A percentile compares a stretch with the other conserved stretches of the same genome.
These are phyloP conservation scores for Spea multiplicata DNA, from an alignment of 2,113 vertebrate genomes.

Conservation along the genomic window DNA sequence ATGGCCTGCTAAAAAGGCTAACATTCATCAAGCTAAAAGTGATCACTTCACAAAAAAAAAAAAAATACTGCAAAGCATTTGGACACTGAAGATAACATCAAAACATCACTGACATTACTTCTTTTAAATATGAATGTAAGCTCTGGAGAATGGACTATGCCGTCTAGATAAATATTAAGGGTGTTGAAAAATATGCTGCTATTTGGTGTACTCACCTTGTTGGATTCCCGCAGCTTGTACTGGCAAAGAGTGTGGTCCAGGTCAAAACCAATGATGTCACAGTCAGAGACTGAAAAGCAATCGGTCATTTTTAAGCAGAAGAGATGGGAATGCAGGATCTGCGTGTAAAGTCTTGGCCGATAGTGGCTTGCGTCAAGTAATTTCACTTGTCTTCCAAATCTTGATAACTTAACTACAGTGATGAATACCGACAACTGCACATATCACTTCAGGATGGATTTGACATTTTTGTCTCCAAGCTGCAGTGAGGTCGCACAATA, in stretches of 20 bases:
- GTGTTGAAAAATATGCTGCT: not conserved
- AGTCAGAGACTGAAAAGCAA: slow-evolving; percentile 76
- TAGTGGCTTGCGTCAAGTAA: not conserved
- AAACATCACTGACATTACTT: no score
- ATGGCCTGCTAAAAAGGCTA: no score
- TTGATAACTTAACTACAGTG: not conserved
- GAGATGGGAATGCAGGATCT: rapidly evolving
- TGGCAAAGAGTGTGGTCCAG: slow-evolving; percentile 91
- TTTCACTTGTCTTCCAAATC: slow-evolving; percentile 1
- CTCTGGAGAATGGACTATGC: no score
- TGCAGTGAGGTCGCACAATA: no score
- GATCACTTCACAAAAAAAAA: no score
- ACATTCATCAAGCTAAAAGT: no score
- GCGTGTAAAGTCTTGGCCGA: rapidly evolving
- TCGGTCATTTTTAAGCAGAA: slow-evolving; percentile 67
- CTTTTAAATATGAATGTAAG: no score
- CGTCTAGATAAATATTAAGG: no score
- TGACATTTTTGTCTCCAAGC: no score
- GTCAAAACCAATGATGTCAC: slow-evolving; percentile 87
- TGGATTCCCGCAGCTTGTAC: slow-evolving; percentile 81
- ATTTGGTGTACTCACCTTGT: slow-evolving; percentile 72
- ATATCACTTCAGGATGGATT: not conserved
- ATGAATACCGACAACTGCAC: not conserved
- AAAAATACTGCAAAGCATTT: no score
- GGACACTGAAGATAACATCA: no score